Percentiles rank a stretch among this genome's conserved stretches.
Conservation (phyloP, 2,888 invertebrate genomes). For the Argyresthia albistria region DNA sequence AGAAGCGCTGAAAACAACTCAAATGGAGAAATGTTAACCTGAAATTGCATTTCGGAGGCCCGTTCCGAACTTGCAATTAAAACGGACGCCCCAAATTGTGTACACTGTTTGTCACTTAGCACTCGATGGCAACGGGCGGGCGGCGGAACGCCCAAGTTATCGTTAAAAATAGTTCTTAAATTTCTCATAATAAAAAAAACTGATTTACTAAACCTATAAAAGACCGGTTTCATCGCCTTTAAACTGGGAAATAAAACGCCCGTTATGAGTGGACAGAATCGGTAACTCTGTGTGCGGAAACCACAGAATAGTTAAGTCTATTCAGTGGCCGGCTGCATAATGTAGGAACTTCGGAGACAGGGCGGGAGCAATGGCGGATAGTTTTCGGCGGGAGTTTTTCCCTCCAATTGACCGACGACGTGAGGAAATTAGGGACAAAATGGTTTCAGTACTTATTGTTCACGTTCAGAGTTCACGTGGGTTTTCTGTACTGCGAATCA, state of each 20-base stretch:
- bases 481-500: no score
- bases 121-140: slow-evolving; percentile 12
- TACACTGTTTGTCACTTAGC: slow-evolving; percentile 70
- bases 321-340: neutral
- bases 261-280: neutral
- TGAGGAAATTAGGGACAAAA: neutral
- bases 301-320: slow-evolving; percentile 1
- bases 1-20: no score
- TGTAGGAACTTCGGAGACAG: neutral
- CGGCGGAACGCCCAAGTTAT: no score
- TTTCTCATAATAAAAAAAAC: slow-evolving; percentile 3
- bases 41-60: slow-evolving; percentile 53
- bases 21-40: slow-evolving; percentile 17
- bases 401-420: neutral
- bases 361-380: neutral
- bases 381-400: neutral
- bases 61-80: slow-evolving; percentile 66
- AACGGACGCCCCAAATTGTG: slow-evolving; percentile 68
- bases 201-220: no score
- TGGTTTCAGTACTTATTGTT: neutral
- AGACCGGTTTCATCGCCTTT: no score
- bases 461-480: neutral
- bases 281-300: neutral
- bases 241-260: neutral
- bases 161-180: slow-evolving; percentile 12